A percentile compares a stretch with the other conserved stretches of the same genome.
phyloP scores from a whole-genome alignment of 2,888 invertebrate species.

The Morpho achilles region DNA sequence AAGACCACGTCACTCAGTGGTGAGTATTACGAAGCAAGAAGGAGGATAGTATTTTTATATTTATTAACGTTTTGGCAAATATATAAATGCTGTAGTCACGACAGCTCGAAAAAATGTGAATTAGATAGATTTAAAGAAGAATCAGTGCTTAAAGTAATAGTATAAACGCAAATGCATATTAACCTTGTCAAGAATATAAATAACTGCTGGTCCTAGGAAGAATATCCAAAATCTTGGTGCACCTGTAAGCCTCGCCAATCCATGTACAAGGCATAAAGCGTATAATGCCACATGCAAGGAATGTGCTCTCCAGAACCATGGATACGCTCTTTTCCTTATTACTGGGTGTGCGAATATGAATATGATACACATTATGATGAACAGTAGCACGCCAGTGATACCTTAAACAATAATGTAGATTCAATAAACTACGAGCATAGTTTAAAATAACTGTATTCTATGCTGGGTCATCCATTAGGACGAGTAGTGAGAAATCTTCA shows the following conservation, averaged over 20 bases:
- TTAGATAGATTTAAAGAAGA: too few species aligned
- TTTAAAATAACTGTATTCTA: too few species aligned
- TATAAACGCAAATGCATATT: conserved; percentile 9
- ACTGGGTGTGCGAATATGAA: conserved; percentile 98
- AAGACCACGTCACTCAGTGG: too few species aligned
- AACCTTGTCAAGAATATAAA: conserved; percentile 94
- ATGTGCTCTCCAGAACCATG: conserved; percentile 97
- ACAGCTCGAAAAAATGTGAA: too few species aligned
- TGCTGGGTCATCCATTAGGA: too few species aligned
- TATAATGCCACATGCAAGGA: conserved; percentile 93
- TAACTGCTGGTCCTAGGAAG: conserved; percentile 93
- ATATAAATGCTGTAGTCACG: too few species aligned
- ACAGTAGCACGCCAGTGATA: conserved; percentile 91
- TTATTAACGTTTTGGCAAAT: too few species aligned
- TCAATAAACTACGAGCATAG: too few species aligned
- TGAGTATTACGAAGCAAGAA: too few species aligned
- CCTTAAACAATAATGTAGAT: conserved; percentile 69
- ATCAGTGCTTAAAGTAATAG: neutral
- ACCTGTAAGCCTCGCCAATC: conserved; percentile 93
- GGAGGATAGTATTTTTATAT: too few species aligned
- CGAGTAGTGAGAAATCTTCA: too few species aligned
- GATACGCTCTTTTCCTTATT: conserved; percentile 94
- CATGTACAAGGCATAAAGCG: conserved; percentile 91
- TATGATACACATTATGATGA: conserved; percentile 95
- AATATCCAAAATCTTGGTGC: conserved; percentile 96